These are phyloP conservation scores for Perca flavescens DNA, from an alignment of 2,113 vertebrate species.

Conservation along the genomic window DNA sequence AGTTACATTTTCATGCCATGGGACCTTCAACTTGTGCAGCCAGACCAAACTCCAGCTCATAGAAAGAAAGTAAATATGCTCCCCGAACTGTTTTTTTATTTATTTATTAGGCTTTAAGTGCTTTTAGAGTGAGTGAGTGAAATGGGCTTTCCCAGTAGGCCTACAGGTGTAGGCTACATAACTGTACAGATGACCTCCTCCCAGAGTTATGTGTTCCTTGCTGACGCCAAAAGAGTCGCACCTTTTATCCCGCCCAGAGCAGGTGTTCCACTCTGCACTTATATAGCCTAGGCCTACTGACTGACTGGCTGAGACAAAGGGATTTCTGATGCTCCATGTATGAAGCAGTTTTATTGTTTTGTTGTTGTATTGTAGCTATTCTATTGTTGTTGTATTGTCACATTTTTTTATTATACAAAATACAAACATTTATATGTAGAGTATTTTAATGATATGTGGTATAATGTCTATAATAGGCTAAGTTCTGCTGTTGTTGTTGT, in stretches of 20 bases:
- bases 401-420: not conserved
- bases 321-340: not conserved
- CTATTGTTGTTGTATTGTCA: not conserved
- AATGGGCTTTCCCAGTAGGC: not conserved
- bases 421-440: not conserved
- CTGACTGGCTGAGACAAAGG: not conserved
- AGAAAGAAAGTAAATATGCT: no score
- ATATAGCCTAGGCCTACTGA: not conserved
- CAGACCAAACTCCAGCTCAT: no score
- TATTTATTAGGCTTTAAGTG: not conserved
- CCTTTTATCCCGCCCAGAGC: conserved; percentile 40
- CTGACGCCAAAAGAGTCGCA: conserved; percentile 22
- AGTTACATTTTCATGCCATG: no score
- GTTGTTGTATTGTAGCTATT: not conserved
- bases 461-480: no score
- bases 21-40: no score
- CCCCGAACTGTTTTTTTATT: not conserved
- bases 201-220: conserved; percentile 25
- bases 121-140: no score
- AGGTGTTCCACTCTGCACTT: conserved; percentile 13
- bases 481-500: no score
- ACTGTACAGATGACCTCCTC: not conserved
- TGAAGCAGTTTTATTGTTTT: not conserved
- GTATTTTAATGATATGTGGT: no score
- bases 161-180: not conserved